These are phyloP conservation scores for Noctua janthina DNA, from an alignment of 2,888 invertebrate genomes.

Conservation along the genomic window DNA sequence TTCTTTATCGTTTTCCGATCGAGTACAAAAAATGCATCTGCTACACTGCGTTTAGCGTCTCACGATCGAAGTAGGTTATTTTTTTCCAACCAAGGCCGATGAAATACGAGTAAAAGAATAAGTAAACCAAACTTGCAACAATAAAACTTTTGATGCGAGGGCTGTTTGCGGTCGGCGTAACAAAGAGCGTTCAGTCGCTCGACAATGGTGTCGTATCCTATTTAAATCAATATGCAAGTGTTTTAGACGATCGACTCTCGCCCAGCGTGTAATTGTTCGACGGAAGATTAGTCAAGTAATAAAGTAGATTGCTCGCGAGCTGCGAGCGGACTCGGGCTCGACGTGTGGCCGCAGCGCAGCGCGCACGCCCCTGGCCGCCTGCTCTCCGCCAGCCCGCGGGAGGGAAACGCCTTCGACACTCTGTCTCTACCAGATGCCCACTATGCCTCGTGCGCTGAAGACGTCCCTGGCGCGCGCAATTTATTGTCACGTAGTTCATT, in stretches of 20 bases:
- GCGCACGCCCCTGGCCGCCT: slow-evolving; percentile 86
- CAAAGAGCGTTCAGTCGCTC: slow-evolving; percentile 73
- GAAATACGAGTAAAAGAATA: slow-evolving; percentile 74
- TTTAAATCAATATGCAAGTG: slow-evolving; percentile 75
- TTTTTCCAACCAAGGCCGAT: slow-evolving; percentile 80
- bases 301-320: slow-evolving; percentile 83
- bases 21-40: slow-evolving; percentile 52
- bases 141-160: slow-evolving; percentile 80
- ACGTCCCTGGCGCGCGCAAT: slow-evolving; percentile 80
- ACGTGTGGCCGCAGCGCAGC: slow-evolving; percentile 82
- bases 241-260: slow-evolving; percentile 77
- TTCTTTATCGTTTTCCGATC: slow-evolving; percentile 52
- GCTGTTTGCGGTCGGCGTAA: slow-evolving; percentile 74
- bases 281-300: slow-evolving; percentile 84
- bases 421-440: slow-evolving; percentile 79
- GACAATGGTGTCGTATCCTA: slow-evolving; percentile 67
- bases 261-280: slow-evolving; percentile 79
- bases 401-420: slow-evolving; percentile 86
- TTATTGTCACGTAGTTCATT: slow-evolving; percentile 75
- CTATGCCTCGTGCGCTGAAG: slow-evolving; percentile 77
- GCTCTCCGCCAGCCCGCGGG: slow-evolving; percentile 82
- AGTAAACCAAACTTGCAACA: slow-evolving; percentile 73
- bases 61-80: slow-evolving; percentile 74
- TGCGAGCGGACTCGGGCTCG: slow-evolving; percentile 69
- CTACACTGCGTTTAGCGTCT: slow-evolving; percentile 47